Evolutionary conservation across 35 echinoderm and acorn worm genomes (phyloP).

Genomic region (Chiridota heheva): DNA sequence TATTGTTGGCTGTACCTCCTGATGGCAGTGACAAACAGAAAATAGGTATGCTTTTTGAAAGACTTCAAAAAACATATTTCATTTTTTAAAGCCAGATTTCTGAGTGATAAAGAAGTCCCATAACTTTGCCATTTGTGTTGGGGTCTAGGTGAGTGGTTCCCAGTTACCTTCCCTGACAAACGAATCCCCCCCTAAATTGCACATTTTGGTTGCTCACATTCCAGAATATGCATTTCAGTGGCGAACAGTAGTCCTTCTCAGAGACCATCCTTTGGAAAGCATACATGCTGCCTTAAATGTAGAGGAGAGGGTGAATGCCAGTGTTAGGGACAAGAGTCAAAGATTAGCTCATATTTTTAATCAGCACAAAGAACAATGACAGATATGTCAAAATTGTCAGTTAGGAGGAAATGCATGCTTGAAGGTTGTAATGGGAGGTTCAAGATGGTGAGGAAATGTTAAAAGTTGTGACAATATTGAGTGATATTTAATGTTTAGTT

Average conservation of each 20-base stretch:
- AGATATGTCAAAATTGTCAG: background rate
- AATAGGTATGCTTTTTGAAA: slow-evolving; percentile 1
- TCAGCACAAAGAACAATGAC: slow-evolving; percentile 30
- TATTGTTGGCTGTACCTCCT: background rate
- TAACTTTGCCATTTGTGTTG: slow-evolving; percentile 37
- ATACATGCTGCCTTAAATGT: slow-evolving; percentile 41
- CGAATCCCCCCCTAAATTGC: slow-evolving; percentile 23
- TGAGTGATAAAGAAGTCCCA: slow-evolving; percentile 20
- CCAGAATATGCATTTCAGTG: slow-evolving; percentile 37
- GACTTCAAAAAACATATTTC: slow-evolving; percentile 17
- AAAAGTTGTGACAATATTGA: too few relatives aligned
- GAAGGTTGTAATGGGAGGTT: slow-evolving; percentile 12
- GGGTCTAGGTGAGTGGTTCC: slow-evolving; percentile 31
- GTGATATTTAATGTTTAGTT: too few relatives aligned
- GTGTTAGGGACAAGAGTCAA: slow-evolving; percentile 4
- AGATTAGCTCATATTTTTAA: slow-evolving; percentile 15
- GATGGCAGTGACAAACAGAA: background rate
- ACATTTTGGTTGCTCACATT: slow-evolving; percentile 31
- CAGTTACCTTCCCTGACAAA: slow-evolving; percentile 12
- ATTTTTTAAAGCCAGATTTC: slow-evolving; percentile 26
- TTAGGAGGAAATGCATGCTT: background rate
- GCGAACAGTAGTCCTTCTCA: slow-evolving; percentile 31
- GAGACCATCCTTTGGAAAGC: slow-evolving; percentile 39
- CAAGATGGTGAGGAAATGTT: slow-evolving; percentile 9
- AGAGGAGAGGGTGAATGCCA: slow-evolving; percentile 22